These are phyloP conservation scores for Sebastes kiyomatsui DNA, from an alignment of 2,797 vertebrate species.

Conservation along the genomic window DNA sequence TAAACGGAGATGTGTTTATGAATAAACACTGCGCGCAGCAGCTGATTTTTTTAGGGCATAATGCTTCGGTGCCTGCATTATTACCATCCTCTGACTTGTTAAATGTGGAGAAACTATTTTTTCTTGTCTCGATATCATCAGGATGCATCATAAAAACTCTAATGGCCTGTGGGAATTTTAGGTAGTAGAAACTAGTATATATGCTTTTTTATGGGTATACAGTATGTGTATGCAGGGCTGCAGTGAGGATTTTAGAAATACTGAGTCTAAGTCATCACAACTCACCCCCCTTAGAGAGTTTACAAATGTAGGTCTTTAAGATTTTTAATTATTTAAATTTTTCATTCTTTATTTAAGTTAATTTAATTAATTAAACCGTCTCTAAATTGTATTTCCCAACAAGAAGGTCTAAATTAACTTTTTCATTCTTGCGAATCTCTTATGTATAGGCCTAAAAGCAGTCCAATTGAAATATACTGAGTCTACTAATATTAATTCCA, in stretches of 20 bases:
- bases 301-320: background rate
- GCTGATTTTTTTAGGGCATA: constrained; percentile 3
- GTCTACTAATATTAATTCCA: background rate
- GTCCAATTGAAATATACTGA: background rate
- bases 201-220: background rate
- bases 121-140: background rate
- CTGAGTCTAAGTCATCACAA: background rate
- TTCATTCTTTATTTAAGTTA: background rate
- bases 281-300: no score
- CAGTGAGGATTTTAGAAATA: background rate
- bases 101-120: background rate
- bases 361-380: background rate
- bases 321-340: background rate
- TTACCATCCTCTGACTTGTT: background rate
- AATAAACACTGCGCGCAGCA: constrained; percentile 22
- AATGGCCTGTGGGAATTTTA: background rate
- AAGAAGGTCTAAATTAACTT: background rate
- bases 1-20: background rate
- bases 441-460: background rate
- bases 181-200: background rate
- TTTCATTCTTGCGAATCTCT: background rate
- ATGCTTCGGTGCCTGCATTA: background rate
- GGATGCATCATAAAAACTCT: background rate
- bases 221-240: background rate
- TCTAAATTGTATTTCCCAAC: background rate